Evolutionary conservation across 64 coral and sea anemone species (phyloP).

Genomic region (Pocillopora verrucosa): DNA sequence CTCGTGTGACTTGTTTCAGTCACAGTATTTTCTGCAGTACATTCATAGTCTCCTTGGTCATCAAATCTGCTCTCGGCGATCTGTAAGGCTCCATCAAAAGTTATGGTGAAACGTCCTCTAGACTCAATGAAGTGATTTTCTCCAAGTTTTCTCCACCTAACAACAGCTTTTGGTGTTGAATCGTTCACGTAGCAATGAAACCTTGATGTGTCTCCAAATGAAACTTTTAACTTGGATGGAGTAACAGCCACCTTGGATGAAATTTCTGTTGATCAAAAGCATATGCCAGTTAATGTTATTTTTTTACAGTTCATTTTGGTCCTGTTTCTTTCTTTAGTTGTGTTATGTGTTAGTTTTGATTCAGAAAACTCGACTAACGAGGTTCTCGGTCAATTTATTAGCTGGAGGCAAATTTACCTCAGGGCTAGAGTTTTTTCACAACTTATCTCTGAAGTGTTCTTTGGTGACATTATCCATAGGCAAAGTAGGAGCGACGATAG

Average conservation of each 20-base stretch:
- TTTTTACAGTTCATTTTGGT: too few relatives aligned
- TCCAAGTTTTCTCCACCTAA: conserved; percentile 75
- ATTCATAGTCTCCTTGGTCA: conserved; percentile 69
- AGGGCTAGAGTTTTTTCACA: too few relatives aligned
- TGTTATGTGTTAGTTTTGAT: too few relatives aligned
- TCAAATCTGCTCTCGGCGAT: conserved; percentile 60
- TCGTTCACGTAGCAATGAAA: conserved; percentile 65
- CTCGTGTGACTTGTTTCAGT: conserved; percentile 53
- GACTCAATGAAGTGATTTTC: conserved; percentile 8
- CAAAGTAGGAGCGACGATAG: too few relatives aligned
- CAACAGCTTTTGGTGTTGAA: conserved; percentile 55
- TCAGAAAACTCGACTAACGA: too few relatives aligned
- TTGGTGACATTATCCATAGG: too few relatives aligned
- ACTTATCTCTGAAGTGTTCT: too few relatives aligned
- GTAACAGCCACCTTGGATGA: conserved; percentile 72
- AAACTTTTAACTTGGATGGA: conserved; percentile 45
- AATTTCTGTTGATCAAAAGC: conserved; percentile 46
- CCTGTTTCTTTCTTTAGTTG: too few relatives aligned
- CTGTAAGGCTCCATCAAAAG: conserved; percentile 59
- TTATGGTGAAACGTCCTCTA: conserved; percentile 48
- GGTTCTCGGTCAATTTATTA: too few relatives aligned
- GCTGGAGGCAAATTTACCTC: too few relatives aligned
- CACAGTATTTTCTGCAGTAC: conserved; percentile 61
- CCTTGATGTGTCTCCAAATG: conserved; percentile 67
- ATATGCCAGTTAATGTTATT: neutral